Base-by-base conservation (phyloP, 2,113 vertebrate species). In the Tiliqua scincoides region DNA sequence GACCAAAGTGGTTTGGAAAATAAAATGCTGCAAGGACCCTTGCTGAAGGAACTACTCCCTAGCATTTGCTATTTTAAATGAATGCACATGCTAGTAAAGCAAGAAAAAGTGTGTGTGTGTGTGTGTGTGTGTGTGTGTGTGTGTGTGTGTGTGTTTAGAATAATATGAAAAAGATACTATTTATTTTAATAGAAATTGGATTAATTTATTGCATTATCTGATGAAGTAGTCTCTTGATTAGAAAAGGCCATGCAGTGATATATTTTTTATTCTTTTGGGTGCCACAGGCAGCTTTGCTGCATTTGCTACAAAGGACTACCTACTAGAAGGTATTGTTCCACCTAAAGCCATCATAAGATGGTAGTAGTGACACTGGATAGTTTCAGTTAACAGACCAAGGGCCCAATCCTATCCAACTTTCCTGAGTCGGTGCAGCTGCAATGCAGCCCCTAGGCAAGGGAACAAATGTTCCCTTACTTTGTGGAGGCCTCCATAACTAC, bases 1-100 rank as follows among this genome's bases (percentile, higher is more conserved):
- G 82, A 87, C 87, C 0, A 83, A 92, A 92, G 85, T 94, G 88
- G 73, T 89, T 90, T 89, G 85, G 89, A 82, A 90, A 91, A 62
- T 68, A 0, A 32, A 67, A 81, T 85, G 75, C 81, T 74, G 30
- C 72, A 83, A 48, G 20, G 86, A 84, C 76, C 27, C 86, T 37
- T 89, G 57, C 82, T 88, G 88, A 89, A 91, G 85, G 40, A 84
- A 91, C 79, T 57, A 92, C 80, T 77, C 74, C 52, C 1, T 83
- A 71, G 71, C 2, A 1, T 62, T 65, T 91, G 85, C 87, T 85
- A 87, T 17, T 81, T 32, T 84, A 82, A 81, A 93, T 86, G 92
- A 0, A 0, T 71, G 27, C 57, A 75, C 82, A 85, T 71, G 3
- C 0, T 0, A 83, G 67, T 25, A 59, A 32, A 17, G 20, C 43